Percentiles rank a stretch among this genome's conserved stretches.
Conservation (phyloP, 2,113 vertebrate genomes). For the Peromyscus maniculatus region DNA sequence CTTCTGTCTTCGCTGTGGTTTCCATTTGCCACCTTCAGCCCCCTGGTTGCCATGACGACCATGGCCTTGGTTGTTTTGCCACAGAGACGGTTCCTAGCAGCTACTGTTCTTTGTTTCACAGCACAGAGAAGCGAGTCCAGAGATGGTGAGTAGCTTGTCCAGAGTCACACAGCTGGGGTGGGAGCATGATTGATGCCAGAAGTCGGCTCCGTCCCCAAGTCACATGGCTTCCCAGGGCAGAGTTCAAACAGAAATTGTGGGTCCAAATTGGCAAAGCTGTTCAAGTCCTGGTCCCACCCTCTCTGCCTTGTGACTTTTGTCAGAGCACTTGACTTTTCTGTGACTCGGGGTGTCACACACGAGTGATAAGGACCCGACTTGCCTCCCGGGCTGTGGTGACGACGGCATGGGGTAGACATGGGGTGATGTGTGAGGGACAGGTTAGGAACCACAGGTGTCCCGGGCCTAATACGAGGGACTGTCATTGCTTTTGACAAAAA, state of each 20-base stretch:
- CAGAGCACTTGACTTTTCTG: not conserved
- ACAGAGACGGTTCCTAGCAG: not conserved
- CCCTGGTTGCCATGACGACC: not conserved
- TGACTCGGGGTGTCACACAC: not conserved
- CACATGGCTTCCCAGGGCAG: not conserved
- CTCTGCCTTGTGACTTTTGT: not conserved
- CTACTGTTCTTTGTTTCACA: not conserved
- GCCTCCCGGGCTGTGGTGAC: not conserved
- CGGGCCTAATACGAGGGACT: rapidly evolving
- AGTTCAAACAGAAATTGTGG: not conserved
- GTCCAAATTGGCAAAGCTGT: not conserved
- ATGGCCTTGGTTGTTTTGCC: not conserved
- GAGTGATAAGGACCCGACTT: rapidly evolving
- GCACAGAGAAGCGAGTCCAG: not conserved
- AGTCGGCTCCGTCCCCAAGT: not conserved
- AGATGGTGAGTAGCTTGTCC: not conserved
- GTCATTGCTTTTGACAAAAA: too few relatives aligned
- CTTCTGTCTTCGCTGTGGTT: not conserved
- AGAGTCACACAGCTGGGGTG: not conserved
- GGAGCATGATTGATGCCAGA: not conserved
- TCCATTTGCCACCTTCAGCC: not conserved
- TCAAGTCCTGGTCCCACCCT: not conserved
- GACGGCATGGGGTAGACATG: too few relatives aligned
- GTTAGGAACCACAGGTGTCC: not conserved
- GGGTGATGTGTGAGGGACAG: not conserved